Percentiles rank a stretch among this genome's conserved stretches.
Conservation (phyloP, 2,113 vertebrate species). For the Manacus vitellinus region DNA sequence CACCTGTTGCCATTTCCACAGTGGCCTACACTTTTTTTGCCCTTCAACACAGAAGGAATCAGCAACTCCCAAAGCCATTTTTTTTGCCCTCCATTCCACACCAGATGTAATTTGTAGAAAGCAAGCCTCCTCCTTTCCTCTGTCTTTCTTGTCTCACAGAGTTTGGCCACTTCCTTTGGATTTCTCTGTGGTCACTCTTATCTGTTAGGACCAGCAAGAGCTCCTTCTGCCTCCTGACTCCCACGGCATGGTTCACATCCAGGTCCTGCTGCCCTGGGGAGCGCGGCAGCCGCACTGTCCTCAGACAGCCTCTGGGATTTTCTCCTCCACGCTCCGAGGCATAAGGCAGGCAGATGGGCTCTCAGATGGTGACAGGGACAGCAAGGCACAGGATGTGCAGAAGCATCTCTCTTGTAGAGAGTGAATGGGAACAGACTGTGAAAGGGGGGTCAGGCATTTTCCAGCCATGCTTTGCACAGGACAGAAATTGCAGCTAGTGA, state of each 20-base stretch:
- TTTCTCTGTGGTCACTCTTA: background rate
- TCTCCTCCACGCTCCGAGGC: background rate
- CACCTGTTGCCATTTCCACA: background rate
- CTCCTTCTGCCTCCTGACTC: background rate
- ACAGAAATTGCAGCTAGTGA: background rate
- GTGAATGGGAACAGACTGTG: background rate
- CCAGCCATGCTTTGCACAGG: background rate
- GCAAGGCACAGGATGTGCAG: background rate
- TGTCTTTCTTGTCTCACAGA: accelerated
- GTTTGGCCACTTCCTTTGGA: background rate
- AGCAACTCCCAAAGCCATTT: background rate
- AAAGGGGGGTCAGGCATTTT: background rate
- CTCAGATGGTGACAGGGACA: conserved; percentile 34
- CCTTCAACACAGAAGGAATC: background rate
- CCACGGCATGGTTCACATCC: accelerated
- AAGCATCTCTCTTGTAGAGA: background rate
- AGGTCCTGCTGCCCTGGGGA: background rate
- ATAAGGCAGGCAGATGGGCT: conserved; percentile 14
- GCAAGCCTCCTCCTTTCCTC: background rate
- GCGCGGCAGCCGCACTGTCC: background rate
- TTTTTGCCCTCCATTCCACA: background rate
- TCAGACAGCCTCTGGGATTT: background rate
- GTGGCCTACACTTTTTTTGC: background rate
- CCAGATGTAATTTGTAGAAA: background rate
- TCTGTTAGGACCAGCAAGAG: background rate